Conservation (phyloP, 2,113 vertebrate species). For the Embiotoca jacksoni region DNA sequence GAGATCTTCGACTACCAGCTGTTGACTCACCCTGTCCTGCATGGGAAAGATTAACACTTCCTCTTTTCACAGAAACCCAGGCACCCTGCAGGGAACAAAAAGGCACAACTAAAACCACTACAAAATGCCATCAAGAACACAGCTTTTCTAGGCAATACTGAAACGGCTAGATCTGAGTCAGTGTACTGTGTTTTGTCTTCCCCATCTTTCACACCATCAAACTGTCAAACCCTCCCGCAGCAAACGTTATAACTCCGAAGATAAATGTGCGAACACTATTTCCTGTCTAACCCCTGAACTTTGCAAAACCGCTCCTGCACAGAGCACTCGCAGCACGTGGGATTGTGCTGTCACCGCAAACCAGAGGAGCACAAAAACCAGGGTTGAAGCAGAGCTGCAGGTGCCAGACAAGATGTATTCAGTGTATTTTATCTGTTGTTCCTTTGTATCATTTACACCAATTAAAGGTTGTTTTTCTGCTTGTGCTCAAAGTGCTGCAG, state of each 20-base stretch:
- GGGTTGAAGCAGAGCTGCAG: constrained; percentile 24
- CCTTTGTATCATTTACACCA: not conserved
- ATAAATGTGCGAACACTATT: constrained; percentile 20
- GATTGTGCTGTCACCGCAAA: constrained; percentile 61
- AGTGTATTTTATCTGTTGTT: not conserved
- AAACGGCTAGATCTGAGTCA: constrained; percentile 8
- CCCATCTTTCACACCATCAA: constrained; percentile 37
- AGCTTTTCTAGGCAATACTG: not conserved
- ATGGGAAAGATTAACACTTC: constrained; percentile 84
- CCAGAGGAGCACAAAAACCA: constrained; percentile 41
- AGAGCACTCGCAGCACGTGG: constrained; percentile 39
- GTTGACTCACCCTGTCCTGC: constrained; percentile 89
- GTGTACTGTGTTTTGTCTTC: not conserved
- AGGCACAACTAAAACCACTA: constrained; percentile 32
- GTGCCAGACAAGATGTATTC: constrained; percentile 22
- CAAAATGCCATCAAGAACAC: constrained; percentile 10
- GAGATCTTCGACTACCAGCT: not conserved
- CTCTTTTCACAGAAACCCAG: constrained; percentile 86
- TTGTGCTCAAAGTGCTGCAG: not conserved
- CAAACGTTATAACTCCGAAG: constrained; percentile 4
- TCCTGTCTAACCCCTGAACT: constrained; percentile 68
- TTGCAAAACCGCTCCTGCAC: constrained; percentile 39
- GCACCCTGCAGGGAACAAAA: constrained; percentile 77
- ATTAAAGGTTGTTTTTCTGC: not conserved
- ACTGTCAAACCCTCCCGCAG: constrained; percentile 51